A percentile compares a stretch with the other conserved stretches of the same genome.
Conservation (phyloP, 2,888 invertebrate species). For the Hipparchia sbordonii region DNA sequence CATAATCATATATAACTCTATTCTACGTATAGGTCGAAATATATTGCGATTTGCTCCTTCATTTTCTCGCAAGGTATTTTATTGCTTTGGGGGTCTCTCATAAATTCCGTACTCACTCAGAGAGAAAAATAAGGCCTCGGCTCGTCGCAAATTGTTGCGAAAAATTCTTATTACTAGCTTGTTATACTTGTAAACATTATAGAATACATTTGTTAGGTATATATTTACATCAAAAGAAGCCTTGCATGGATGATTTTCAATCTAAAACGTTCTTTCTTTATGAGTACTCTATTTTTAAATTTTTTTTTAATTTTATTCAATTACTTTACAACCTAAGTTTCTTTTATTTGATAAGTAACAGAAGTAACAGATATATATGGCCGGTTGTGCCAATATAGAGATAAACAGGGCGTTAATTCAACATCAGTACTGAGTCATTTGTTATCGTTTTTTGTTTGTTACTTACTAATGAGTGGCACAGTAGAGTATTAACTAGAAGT, state of each 20-base stretch:
- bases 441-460: too few species aligned
- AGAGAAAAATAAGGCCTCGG: slow-evolving; percentile 77
- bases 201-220: slow-evolving; percentile 27
- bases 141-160: slow-evolving; percentile 71
- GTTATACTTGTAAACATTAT: slow-evolving; percentile 30
- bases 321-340: too few species aligned
- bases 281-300: neutral
- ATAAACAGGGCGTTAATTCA: too few species aligned
- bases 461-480: too few species aligned
- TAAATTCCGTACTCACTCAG: slow-evolving; percentile 79
- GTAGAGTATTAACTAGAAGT: too few species aligned
- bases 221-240: slow-evolving; percentile 32
- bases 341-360: too few species aligned
- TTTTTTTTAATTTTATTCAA: too few species aligned
- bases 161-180: slow-evolving; percentile 70
- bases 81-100: slow-evolving; percentile 78
- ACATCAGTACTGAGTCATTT: too few species aligned
- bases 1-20: too few species aligned
- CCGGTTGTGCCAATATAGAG: too few species aligned
- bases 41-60: slow-evolving; percentile 82
- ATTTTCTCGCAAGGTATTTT: slow-evolving; percentile 82
- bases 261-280: neutral
- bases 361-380: too few species aligned
- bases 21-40: too few species aligned
- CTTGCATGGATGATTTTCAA: neutral